Conservation (phyloP, 2,888 invertebrate genomes). For the Mellilla xanthometata region DNA sequence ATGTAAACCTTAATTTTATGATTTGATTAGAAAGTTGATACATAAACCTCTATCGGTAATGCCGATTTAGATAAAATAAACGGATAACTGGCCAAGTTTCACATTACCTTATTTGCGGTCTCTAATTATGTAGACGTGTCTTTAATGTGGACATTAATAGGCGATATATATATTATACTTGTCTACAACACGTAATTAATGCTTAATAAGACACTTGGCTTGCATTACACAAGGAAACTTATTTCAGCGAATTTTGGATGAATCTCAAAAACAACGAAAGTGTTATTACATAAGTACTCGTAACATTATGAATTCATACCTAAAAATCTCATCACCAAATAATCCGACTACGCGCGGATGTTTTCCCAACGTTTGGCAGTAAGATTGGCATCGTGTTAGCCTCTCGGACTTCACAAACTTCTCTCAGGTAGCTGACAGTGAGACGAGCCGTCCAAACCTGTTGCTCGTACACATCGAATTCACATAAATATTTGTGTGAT, state of each 20-base stretch:
- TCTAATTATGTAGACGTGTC: slow-evolving; percentile 4
- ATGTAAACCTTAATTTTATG: no score
- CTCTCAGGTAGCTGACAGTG: not conserved
- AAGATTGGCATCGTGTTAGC: no score
- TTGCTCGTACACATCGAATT: slow-evolving; percentile 32
- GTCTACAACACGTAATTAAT: no score
- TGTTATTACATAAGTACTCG: no score
- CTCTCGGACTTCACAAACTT: not conserved
- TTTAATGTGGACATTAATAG: slow-evolving; percentile 7
- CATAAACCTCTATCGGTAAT: no score
- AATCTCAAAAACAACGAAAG: no score
- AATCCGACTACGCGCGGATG: slow-evolving; percentile 1
- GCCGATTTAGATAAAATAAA: not conserved
- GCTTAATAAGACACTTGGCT: no score
- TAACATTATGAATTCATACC: no score
- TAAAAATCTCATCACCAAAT: not conserved
- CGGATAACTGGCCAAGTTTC: slow-evolving; percentile 5
- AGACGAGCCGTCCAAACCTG: slow-evolving; percentile 11
- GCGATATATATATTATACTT: no score
- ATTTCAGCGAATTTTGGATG: no score
- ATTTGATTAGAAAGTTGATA: no score
- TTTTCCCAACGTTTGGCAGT: slow-evolving; percentile 4
- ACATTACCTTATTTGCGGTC: slow-evolving; percentile 16
- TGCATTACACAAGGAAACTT: no score
- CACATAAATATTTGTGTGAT: slow-evolving; percentile 38